Conservation (phyloP, 2,113 vertebrate species). For the Macrotis lagotis region DNA sequence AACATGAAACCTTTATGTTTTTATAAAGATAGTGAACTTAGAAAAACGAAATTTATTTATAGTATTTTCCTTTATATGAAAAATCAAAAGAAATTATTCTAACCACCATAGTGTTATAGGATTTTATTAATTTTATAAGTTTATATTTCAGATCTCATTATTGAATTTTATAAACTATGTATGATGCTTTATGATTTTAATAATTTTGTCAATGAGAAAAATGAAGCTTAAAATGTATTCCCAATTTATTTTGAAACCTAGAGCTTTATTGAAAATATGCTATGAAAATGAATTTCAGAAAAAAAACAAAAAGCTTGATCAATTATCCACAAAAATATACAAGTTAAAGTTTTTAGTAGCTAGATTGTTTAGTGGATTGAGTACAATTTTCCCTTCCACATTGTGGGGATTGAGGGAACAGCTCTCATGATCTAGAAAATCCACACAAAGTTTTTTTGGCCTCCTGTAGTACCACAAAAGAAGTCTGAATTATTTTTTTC, state of each 20-base stretch:
- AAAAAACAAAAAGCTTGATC: constrained; percentile 12
- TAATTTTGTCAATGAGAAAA: constrained; percentile 50
- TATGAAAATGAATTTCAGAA: constrained; percentile 15
- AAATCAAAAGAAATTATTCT: background rate
- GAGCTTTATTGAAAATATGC: constrained; percentile 45
- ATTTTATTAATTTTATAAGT: constrained; percentile 14
- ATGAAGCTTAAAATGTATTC: constrained; percentile 14
- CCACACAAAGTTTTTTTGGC: too few relatives aligned
- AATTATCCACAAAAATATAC: background rate
- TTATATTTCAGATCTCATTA: constrained; percentile 22
- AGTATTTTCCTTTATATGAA: background rate
- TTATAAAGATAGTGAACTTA: constrained; percentile 1
- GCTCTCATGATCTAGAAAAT: too few relatives aligned
- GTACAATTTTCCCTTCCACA: too few relatives aligned
- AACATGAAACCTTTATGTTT: too few relatives aligned
- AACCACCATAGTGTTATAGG: background rate
- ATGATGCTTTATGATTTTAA: constrained; percentile 54
- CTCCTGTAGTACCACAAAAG: too few relatives aligned
- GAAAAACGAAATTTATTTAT: constrained; percentile 9
- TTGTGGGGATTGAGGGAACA: too few relatives aligned
- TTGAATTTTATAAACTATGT: constrained; percentile 9
- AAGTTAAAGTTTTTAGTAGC: background rate
- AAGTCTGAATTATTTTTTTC: too few relatives aligned
- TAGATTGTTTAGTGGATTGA: background rate
- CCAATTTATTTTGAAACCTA: constrained; percentile 51